Percentiles rank a stretch among this genome's conserved stretches.
Conservation (phyloP, 2,113 vertebrate species). For the Tragelaphus buxtoni region DNA sequence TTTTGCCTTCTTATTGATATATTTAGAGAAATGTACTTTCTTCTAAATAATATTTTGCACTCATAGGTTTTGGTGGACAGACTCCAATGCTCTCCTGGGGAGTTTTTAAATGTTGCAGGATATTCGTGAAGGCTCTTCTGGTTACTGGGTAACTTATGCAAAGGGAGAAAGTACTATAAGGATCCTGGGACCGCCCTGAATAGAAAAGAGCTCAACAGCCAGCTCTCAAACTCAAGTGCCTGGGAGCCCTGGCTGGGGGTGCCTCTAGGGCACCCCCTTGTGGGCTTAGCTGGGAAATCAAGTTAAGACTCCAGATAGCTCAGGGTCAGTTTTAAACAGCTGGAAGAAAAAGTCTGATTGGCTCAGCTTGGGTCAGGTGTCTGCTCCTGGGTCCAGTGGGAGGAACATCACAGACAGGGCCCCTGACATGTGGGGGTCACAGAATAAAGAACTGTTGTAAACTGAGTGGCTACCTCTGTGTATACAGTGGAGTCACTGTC, state of each 20-base stretch:
- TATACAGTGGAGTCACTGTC: background rate
- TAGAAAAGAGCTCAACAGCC: background rate
- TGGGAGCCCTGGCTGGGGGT: too few species aligned
- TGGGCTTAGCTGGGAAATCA: background rate
- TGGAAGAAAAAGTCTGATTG: background rate
- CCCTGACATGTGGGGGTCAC: background rate
- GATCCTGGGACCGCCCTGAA: too few species aligned
- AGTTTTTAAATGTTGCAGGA: background rate
- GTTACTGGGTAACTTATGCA: background rate
- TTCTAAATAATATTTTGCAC: background rate
- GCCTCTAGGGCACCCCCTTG: background rate
- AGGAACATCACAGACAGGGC: background rate
- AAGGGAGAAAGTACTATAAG: background rate
- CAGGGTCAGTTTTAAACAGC: background rate
- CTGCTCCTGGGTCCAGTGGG: background rate
- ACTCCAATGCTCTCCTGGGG: background rate
- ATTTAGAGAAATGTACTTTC: background rate
- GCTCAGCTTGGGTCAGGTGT: background rate
- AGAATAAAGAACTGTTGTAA: background rate
- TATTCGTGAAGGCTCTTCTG: background rate
- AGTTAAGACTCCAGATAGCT: background rate
- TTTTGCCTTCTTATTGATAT: background rate
- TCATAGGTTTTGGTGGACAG: background rate
- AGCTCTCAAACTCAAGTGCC: rapidly evolving
- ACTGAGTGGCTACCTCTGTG: background rate